These are phyloP conservation scores for Lypha dubia DNA, from an alignment of 2,888 invertebrate species.

Conservation along the genomic window DNA sequence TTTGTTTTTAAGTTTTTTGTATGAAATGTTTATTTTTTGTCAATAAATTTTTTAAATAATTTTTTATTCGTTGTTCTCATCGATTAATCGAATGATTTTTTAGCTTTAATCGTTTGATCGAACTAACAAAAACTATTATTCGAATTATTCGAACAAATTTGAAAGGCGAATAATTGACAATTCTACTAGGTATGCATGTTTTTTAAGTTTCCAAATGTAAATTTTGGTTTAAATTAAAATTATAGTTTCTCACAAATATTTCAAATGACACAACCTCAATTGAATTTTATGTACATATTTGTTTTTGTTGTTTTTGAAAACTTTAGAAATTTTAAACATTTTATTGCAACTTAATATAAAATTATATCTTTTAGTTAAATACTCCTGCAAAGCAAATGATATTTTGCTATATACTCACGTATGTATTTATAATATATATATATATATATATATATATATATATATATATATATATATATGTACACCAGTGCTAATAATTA, in stretches of 20 bases:
- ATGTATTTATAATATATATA: background rate
- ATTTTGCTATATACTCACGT: background rate
- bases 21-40: no score
- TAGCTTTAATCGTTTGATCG: no score
- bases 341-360: conserved; percentile 10
- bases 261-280: conserved; percentile 62
- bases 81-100: no score
- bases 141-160: no score
- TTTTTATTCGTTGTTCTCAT: no score
- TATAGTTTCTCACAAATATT: conserved; percentile 60
- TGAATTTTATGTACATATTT: conserved; percentile 46
- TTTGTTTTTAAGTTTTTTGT: no score
- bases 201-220: conserved; percentile 39
- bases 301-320: background rate
- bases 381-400: conserved; percentile 18
- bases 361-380: background rate
- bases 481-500: background rate
- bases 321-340: conserved; percentile 35
- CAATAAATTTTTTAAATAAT: no score
- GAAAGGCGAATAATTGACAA: no score
- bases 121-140: no score
- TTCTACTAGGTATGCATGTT: background rate
- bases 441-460: no score
- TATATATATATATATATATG: no score
- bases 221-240: conserved; percentile 32